phyloP scores from a whole-genome alignment of 2,113 vertebrate genomes.

The Oryzias curvinotus region DNA sequence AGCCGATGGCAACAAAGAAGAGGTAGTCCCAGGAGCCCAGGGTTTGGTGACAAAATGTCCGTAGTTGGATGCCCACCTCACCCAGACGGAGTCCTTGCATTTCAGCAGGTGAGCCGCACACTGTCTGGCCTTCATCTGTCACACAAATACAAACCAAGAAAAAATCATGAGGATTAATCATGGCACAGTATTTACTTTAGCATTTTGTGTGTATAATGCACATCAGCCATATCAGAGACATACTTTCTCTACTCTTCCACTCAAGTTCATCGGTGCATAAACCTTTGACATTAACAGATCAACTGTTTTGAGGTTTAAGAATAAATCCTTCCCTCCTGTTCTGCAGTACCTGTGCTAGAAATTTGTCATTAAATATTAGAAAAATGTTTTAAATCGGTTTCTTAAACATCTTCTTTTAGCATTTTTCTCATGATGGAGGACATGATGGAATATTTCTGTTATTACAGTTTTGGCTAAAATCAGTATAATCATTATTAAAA shows the following conservation, averaged over 20 bases:
- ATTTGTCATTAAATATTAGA: too few species aligned
- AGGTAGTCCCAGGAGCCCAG: conserved; percentile 84
- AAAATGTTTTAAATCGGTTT: too few species aligned
- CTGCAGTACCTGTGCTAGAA: too few species aligned
- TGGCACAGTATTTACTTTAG: background rate
- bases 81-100: conserved; percentile 69
- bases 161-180: conserved; percentile 14
- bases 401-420: too few species aligned
- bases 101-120: conserved; percentile 69
- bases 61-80: conserved; percentile 80
- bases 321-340: too few species aligned
- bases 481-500: too few species aligned
- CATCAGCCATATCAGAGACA: background rate
- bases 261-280: too few species aligned
- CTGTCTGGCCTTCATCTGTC: conserved; percentile 76
- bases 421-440: too few species aligned
- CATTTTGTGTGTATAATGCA: background rate
- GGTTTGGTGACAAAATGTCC: conserved; percentile 82
- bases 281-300: too few species aligned
- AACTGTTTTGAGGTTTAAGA: too few species aligned
- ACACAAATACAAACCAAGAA: conserved; percentile 30
- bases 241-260: background rate
- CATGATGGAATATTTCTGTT: too few species aligned
- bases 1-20: conserved; percentile 86
- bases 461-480: too few species aligned